Evolutionary conservation across 2,888 invertebrate genomes (phyloP), one percentile per base, ranked within the genome.

Genomic region (Papilio protenor): DNA sequence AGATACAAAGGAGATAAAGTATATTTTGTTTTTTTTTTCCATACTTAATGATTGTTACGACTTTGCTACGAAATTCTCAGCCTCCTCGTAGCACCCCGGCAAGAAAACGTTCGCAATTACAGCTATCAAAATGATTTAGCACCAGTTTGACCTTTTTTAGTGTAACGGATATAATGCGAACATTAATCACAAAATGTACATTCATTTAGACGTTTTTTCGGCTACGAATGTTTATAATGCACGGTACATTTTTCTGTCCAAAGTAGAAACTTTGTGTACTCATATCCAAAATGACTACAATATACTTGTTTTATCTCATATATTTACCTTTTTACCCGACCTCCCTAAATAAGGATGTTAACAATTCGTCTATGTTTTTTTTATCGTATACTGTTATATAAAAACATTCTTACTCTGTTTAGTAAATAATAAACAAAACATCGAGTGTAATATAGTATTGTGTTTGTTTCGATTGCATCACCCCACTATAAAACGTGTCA

Each of bases 81-180:
- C 40, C n/a, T 40, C 10, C 33, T 64, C 40, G 66, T 66, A 66
- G 66, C 33, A 40, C 40, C n/a, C 11, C 11, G 11, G 40, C 40
- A 33, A 66, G 66, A 66, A 66, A 66, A 66, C n/a, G 40, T 66
- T 66, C 40, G n/a, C 40, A 66, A 66, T 66, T 66, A 66, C 66
- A 66, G 66, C 66, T 11, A 64, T 64, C 64, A 64, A 64, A 64
- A 64, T 66, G 40, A 66, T 66, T 66, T 66, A 66, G n/a, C 40
- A 40, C 66, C 40, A n/a, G 40, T 40, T 40, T 66, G 66, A 71
- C 70, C 47, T 71, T 71, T 33, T 71, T 71, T 71, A 23, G n/a
- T 47, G 70, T 23, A 47, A 49, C 49, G 6, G 18, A 45, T 71
- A 14, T 23, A 49, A 71, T 71, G 70, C 16, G 47, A 23, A 1